Base-by-base conservation (phyloP, 1,140 invertebrate genomes). In the Melipona quadrifasciata region DNA sequence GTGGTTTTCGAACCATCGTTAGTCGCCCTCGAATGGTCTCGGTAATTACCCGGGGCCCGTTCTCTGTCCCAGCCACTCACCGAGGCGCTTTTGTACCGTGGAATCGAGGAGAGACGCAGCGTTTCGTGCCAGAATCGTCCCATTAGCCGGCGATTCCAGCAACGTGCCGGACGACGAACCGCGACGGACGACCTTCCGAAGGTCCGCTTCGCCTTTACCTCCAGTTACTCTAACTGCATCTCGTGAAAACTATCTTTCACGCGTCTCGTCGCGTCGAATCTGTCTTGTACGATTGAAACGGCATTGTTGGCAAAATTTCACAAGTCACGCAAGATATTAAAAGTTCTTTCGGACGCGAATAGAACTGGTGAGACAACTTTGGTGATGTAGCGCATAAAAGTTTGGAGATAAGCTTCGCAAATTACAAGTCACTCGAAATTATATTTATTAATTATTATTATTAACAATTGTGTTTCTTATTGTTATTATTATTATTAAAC, bases 171-270 rank as follows among this genome's bases (percentile, higher is more conserved):
- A 86, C 84, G 86, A 82, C 70, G 68, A 88, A 85, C 78, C 82
- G 58, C 86, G 74, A 81, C 65, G 72, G n/a, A 76, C 90, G 91
- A 89, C 91, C 91, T 91, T 91, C 86, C 65, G 87, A 91, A 91
- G 90, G 89, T 71, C 68, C 81, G 17, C 1, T 31, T 39, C 24
- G 34, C 55, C 16, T 61, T 19, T 76, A 80, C 70, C 77, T n/a
- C 65, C 76, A 67, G 86, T 87, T 81, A 74, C 58, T 72, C 39
- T 47, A 80, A 88, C 75, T 84, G 57, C 76, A 64, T 64, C 67
- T 12, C 5, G 16, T 19, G 53, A 47, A 55, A 85, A 81, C n/a
- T 72, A 72, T 76, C 14, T 31, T 86, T 51, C 17, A 27, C 21
- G 27, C 65, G 11, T 19, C 57, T 70, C 16, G 17, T 51, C 27